Evolutionary conservation across 2,888 invertebrate species (phyloP), one percentile per base, ranked within the genome.

Genomic region (Brachycybe producta): DNA sequence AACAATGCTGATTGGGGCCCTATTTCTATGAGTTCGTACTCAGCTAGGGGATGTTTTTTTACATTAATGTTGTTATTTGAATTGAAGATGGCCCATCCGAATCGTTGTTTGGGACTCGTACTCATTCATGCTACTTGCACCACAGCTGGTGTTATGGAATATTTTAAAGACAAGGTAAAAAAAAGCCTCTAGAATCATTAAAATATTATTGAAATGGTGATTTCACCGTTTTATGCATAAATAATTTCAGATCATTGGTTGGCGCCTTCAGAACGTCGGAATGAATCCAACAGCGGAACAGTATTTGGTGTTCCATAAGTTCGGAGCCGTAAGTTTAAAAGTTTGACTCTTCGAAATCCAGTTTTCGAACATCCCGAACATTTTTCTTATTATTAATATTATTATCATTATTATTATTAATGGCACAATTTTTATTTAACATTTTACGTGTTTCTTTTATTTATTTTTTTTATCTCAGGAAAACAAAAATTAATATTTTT

Each of bases 201-300:
- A 13, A 32, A 32, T 11, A 32, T 32, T 11, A 11, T 32, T 32
- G 13, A 32, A 32, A 32, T 32, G 13, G 13, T n/a, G n/a, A n/a
- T n/a, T n/a, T n/a, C n/a, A n/a, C n/a, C n/a, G n/a, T 49, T 35
- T 27, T 51, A 13, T 49, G 30, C 34, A 30, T 61, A 64, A 46
- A 13, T n/a, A 11, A 32, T 11, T 32, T 30, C 65, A 82, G 76
- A 79, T 86, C 64, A 82, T 86, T 55, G 78, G 81, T 61, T 84
- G 87, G 84, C 82, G 80, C 61, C 77, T 85, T 52, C 77, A 82
- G 27, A 81, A 80, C 63, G 70, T 71, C 57, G 74, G 75, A 28
- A 85, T 88, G 69, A 83, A 84, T 52, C 84, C 85, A 57, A 83
- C 84, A 2, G 85, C 87, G 53, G 87, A 87, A 70, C 82, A 84